These are phyloP conservation scores for Parus major DNA, from an alignment of 2,113 vertebrate species.

Conservation along the genomic window DNA sequence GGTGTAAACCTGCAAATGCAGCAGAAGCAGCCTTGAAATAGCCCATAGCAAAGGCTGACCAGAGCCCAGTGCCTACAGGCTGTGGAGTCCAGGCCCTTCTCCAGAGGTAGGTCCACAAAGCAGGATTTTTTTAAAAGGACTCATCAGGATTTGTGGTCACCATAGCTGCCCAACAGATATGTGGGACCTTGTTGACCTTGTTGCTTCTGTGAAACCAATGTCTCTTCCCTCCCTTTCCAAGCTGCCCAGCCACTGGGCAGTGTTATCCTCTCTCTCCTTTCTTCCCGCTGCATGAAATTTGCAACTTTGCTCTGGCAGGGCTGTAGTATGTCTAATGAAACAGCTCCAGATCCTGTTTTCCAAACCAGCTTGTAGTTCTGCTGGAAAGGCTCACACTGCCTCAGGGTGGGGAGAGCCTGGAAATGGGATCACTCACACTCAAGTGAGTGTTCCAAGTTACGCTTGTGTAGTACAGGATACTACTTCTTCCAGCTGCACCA, in stretches of 20 bases:
- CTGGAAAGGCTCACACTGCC: background rate
- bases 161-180: background rate
- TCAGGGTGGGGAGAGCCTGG: background rate
- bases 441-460: background rate
- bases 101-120: background rate
- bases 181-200: background rate
- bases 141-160: fast-evolving
- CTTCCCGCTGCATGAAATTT: background rate
- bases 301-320: background rate
- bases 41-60: background rate
- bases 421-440: background rate
- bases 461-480: background rate
- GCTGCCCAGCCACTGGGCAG: background rate
- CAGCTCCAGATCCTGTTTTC: background rate
- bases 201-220: background rate
- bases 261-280: background rate
- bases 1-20: constrained; percentile 10
- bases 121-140: background rate
- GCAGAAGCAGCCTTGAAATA: constrained; percentile 34
- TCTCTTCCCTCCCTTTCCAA: background rate
- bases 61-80: background rate
- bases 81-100: background rate
- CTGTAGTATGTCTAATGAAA: background rate
- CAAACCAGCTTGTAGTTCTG: background rate
- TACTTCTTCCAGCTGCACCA: background rate